Conservation (phyloP, 1,140 invertebrate genomes). For the Orchesella cincta region DNA sequence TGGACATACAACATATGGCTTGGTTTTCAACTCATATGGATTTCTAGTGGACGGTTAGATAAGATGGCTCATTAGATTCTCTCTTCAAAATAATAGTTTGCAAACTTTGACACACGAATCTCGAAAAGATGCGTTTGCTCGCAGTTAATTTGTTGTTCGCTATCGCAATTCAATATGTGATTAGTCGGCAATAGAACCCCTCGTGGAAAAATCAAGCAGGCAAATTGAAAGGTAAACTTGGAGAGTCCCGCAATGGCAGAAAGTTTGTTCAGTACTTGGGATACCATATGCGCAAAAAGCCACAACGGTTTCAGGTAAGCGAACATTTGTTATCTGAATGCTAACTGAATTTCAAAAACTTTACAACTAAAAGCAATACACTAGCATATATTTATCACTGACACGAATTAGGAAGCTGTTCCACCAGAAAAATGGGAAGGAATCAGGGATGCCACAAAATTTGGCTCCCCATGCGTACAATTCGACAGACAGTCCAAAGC, state of each 20-base stretch:
- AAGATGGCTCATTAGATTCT: neutral
- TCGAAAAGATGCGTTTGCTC: neutral
- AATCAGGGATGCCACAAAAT: conserved; percentile 22
- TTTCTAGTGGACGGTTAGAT: neutral
- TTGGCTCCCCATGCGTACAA: conserved; percentile 13
- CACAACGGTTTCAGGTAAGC: conserved; percentile 27
- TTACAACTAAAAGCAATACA: too few relatives aligned
- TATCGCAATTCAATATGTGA: neutral
- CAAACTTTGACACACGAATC: neutral
- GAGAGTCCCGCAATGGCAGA: conserved; percentile 14
- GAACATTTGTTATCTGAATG: too few relatives aligned
- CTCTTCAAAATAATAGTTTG: neutral
- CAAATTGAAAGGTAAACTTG: conserved; percentile 34
- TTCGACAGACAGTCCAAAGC: neutral
- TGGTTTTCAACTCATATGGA: too few relatives aligned
- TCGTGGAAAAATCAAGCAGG: conserved; percentile 31
- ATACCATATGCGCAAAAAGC: conserved; percentile 9
- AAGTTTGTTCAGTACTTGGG: conserved; percentile 8
- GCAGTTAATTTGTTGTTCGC: neutral
- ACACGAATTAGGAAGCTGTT: neutral
- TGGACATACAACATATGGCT: neutral
- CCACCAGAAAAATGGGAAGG: conserved; percentile 34
- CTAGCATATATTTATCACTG: too few relatives aligned
- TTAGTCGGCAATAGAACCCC: neutral
- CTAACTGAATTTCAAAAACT: too few relatives aligned